Conservation (phyloP, 2,113 vertebrate species). For the Panthera leo region DNA sequence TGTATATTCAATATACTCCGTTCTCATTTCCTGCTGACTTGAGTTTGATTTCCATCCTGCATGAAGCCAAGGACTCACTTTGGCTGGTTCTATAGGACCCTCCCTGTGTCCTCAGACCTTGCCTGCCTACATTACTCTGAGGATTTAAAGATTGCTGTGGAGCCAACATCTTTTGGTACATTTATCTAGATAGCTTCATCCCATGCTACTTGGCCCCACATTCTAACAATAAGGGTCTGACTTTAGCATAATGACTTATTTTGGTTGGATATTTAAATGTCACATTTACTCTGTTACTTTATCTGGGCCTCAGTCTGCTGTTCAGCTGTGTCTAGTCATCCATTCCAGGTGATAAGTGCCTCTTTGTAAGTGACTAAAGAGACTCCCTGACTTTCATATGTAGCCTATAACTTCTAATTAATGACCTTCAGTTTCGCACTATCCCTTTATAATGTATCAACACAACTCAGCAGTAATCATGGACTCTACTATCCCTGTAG, state of each 20-base stretch:
- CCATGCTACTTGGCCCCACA: neutral
- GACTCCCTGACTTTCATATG: neutral
- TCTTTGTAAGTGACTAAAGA: neutral
- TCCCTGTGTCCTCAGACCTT: neutral
- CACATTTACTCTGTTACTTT: neutral
- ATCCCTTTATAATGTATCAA: neutral
- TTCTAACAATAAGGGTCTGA: neutral
- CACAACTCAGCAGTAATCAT: neutral
- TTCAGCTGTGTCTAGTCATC: neutral
- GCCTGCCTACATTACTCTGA: neutral
- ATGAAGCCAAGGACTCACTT: neutral
- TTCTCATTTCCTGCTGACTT: neutral
- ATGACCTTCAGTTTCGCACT: neutral
- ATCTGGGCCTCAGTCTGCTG: neutral
- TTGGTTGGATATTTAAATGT: neutral
- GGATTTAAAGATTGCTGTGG: neutral
- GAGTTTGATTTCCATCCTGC: neutral
- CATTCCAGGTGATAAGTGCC: neutral
- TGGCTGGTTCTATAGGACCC: neutral
- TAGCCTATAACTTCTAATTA: neutral
- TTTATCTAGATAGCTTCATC: neutral
- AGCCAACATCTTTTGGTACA: neutral
- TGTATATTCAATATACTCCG: neutral
- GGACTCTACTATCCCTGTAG: neutral
- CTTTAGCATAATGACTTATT: neutral